These are phyloP conservation scores for Lemur catta DNA, from an alignment of 2,797 vertebrate species.

Conservation along the genomic window DNA sequence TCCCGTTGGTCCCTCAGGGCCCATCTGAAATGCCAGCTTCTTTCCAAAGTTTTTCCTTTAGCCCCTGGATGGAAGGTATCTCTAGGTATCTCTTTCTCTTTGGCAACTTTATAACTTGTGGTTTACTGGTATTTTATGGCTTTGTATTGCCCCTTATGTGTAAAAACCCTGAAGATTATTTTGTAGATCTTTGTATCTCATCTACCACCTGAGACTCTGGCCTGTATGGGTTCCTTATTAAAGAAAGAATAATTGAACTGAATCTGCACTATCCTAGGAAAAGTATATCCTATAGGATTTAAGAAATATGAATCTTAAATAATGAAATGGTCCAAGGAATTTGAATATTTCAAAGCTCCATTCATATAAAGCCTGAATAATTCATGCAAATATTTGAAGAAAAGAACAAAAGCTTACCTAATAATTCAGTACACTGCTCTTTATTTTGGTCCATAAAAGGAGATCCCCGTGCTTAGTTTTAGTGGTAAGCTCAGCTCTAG, in stretches of 20 bases:
- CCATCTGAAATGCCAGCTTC: conserved; percentile 1
- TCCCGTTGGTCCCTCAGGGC: neutral
- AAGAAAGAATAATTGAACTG: conserved; percentile 22
- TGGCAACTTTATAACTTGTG: neutral
- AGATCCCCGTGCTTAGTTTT: conserved; percentile 19
- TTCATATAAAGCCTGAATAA: conserved; percentile 64
- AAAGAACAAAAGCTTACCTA: conserved; percentile 66
- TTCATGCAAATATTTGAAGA: conserved; percentile 74
- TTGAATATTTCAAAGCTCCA: conserved; percentile 66
- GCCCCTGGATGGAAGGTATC: neutral
- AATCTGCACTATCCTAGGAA: conserved; percentile 5
- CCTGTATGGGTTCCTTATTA: neutral
- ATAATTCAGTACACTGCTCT: conserved; percentile 47
- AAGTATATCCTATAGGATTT: conserved; percentile 32
- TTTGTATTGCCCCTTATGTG: neutral
- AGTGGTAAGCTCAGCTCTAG: conserved; percentile 9
- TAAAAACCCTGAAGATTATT: conserved; percentile 20
- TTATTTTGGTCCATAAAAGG: conserved; percentile 48
- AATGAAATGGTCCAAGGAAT: conserved; percentile 68
- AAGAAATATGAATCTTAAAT: conserved; percentile 66
- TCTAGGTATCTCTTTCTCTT: neutral
- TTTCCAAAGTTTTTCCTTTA: neutral
- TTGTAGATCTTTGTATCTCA: neutral
- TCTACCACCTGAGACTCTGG: neutral
- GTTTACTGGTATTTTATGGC: neutral